Conservation (phyloP, 2,888 invertebrate genomes). For the Cheilosia grossa region DNA sequence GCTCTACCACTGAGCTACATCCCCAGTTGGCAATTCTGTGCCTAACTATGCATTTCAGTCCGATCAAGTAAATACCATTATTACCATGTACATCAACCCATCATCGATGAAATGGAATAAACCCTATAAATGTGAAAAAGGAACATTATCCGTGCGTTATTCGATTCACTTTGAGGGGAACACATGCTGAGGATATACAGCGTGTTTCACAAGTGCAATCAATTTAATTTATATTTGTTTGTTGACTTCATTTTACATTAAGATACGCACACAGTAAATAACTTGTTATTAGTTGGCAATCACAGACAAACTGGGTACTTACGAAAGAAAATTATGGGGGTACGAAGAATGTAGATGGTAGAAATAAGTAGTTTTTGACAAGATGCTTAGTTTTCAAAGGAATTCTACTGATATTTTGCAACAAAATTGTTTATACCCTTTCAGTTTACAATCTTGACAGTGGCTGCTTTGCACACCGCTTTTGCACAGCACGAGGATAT, state of each 20-base stretch:
- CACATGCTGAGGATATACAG: too few species aligned
- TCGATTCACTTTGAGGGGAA: too few species aligned
- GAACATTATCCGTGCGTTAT: neutral
- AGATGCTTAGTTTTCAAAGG: too few species aligned
- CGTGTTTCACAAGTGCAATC: too few species aligned
- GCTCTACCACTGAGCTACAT: constrained; percentile 79
- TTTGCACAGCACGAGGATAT: constrained; percentile 79
- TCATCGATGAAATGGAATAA: neutral
- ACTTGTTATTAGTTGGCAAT: too few species aligned
- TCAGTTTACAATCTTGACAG: constrained; percentile 74
- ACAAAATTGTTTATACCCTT: constrained; percentile 29
- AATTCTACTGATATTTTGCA: too few species aligned
- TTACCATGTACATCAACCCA: constrained; percentile 1
- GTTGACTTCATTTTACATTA: neutral
- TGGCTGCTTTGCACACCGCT: constrained; percentile 6
- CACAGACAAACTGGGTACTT: too few species aligned
- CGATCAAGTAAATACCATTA: neutral
- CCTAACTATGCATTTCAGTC: constrained; percentile 41
- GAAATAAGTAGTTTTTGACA: too few species aligned
- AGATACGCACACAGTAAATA: too few species aligned
- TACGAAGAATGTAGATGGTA: too few species aligned
- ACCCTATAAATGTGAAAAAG: neutral
- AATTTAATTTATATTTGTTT: neutral
- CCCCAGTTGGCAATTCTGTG: constrained; percentile 61
- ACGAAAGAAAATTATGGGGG: too few species aligned